phyloP scores from a whole-genome alignment of 2,797 vertebrate species.

The Peromyscus melanophrys region DNA sequence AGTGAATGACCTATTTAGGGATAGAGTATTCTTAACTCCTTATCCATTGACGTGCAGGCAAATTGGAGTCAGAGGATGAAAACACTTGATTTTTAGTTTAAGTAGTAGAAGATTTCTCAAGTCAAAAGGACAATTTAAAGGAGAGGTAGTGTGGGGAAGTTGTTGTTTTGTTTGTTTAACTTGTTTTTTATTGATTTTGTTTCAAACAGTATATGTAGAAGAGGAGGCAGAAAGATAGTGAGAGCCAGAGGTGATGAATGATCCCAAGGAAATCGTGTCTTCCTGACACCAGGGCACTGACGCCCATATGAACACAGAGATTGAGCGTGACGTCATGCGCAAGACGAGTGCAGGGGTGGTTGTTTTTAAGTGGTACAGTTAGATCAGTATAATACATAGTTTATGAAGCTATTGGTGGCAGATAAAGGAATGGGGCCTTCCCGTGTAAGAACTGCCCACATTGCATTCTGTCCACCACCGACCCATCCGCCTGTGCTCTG shows the following conservation, averaged over 20 bases:
- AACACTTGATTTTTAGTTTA: conserved; percentile 8
- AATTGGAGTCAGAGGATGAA: not conserved
- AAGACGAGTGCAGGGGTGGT: not conserved
- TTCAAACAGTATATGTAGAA: not conserved
- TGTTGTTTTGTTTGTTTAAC: not conserved
- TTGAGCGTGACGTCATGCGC: not conserved
- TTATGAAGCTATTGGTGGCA: not conserved
- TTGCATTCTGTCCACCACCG: not conserved
- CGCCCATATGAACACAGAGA: not conserved
- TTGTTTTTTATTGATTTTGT: not conserved
- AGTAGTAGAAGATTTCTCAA: not conserved
- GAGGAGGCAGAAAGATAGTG: not conserved
- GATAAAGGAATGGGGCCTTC: not conserved
- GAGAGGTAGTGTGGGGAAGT: not conserved
- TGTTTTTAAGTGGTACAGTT: not conserved
- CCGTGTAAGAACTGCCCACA: not conserved
- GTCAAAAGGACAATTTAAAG: not conserved
- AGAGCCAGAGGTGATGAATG: not conserved
- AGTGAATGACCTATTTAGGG: not conserved
- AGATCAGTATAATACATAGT: not conserved
- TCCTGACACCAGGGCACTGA: not conserved
- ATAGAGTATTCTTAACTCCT: not conserved
- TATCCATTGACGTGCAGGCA: no score
- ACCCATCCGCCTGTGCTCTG: not conserved
- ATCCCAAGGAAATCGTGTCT: not conserved